Percentiles rank a stretch among this genome's conserved stretches.
phyloP scores from a whole-genome alignment of 2,113 vertebrate genomes.

The Morone saxatilis region DNA sequence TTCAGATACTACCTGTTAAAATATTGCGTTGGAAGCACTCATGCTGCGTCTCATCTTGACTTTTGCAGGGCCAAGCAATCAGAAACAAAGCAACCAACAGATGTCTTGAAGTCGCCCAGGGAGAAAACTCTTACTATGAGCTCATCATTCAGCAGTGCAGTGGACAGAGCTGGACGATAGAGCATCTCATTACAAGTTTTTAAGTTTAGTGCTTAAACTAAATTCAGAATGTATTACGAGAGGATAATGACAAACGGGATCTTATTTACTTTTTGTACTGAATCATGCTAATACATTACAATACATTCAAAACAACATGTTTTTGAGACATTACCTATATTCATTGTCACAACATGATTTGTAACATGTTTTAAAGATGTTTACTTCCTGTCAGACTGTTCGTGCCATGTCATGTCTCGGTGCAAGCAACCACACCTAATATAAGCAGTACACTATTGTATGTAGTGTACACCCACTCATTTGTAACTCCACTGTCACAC shows the following conservation, averaged over 20 bases:
- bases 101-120: conserved; percentile 70
- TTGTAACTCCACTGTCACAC: too few species aligned
- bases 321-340: background rate
- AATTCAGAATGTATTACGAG: background rate
- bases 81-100: conserved; percentile 73
- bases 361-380: background rate
- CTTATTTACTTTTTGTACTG: background rate
- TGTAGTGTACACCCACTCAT: too few species aligned
- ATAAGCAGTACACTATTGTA: background rate
- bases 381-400: background rate
- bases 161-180: conserved; percentile 74
- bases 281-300: too few species aligned
- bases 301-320: background rate
- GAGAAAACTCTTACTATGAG: conserved; percentile 12
- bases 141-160: conserved; percentile 73
- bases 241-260: background rate
- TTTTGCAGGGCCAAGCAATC: conserved; percentile 69
- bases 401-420: background rate
- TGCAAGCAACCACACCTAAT: background rate
- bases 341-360: background rate
- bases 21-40: too few species aligned
- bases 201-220: background rate
- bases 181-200: conserved; percentile 55
- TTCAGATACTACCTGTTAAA: background rate
- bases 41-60: background rate